Percentiles rank a stretch among this genome's conserved stretches.
Evolutionary conservation across 2,888 invertebrate genomes (phyloP).

Genomic region (Cataglyphis livida): DNA sequence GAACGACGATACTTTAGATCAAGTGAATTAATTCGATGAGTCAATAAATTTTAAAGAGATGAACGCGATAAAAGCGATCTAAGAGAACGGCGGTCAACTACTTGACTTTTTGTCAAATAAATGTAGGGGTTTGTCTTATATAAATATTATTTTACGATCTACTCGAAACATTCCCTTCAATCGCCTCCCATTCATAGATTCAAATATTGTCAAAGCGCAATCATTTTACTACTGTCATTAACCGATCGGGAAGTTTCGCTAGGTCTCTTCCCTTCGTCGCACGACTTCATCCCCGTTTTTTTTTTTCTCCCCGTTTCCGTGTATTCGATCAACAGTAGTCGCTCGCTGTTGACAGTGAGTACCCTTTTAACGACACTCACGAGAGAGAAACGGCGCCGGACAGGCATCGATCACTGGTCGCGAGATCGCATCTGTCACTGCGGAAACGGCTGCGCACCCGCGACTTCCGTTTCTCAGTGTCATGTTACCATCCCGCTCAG

Average conservation of each 20-base stretch:
- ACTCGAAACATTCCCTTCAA: conserved; percentile 62
- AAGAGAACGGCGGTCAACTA: conserved; percentile 29
- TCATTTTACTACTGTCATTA: conserved; percentile 75
- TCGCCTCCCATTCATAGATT: conserved; percentile 74
- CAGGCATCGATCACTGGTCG: conserved; percentile 71
- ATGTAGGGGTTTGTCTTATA: conserved; percentile 71
- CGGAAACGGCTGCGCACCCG: conserved; percentile 81
- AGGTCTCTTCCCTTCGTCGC: conserved; percentile 48
- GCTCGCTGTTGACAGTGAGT: conserved; percentile 74
- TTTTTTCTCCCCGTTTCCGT: conserved; percentile 71
- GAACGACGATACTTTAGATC: not conserved
- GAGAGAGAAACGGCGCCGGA: conserved; percentile 39
- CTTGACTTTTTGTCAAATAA: conserved; percentile 66
- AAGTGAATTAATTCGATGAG: conserved; percentile 23
- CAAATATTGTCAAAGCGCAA: conserved; percentile 80
- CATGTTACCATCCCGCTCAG: conserved; percentile 74
- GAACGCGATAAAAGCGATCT: conserved; percentile 13
- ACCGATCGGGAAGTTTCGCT: conserved; percentile 40
- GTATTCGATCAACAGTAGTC: conserved; percentile 74
- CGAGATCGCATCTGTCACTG: conserved; percentile 83
- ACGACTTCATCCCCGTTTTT: conserved; percentile 61
- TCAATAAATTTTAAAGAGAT: conserved; percentile 22
- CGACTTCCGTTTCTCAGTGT: conserved; percentile 78
- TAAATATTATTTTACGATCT: conserved; percentile 79
- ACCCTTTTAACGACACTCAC: conserved; percentile 69